Percentiles rank a stretch among this genome's conserved stretches.
These are phyloP conservation scores for Popillia japonica DNA, from an alignment of 1,140 invertebrate species.

Conservation along the genomic window DNA sequence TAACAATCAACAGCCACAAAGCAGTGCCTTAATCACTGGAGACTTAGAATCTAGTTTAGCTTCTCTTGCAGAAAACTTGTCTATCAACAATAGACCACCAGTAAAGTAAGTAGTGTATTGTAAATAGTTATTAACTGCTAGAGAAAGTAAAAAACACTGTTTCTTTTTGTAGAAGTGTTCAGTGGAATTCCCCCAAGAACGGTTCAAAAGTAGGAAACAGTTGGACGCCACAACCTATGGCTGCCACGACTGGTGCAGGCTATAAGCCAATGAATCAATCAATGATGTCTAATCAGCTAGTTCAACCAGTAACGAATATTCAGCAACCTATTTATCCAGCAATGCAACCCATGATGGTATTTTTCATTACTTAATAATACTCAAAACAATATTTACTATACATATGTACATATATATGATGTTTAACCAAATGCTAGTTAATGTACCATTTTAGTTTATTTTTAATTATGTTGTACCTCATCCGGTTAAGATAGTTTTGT, in stretches of 20 bases:
- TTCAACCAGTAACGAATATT: constrained; percentile 32
- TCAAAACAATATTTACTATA: no score
- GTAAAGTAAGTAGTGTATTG: constrained; percentile 74
- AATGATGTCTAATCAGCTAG: constrained; percentile 47
- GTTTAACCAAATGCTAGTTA: no score
- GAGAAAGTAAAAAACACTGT: neutral
- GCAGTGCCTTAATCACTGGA: constrained; percentile 80
- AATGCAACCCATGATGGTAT: constrained; percentile 55
- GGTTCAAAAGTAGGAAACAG: constrained; percentile 71
- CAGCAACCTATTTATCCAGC: constrained; percentile 43
- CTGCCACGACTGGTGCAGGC: constrained; percentile 80
- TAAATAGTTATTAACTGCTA: neutral
- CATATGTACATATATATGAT: no score
- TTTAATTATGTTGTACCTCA: no score
- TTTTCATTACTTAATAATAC: constrained; percentile 19
- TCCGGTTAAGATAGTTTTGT: no score
- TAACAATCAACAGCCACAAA: constrained; percentile 59
- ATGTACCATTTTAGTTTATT: no score
- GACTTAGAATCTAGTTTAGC: constrained; percentile 93
- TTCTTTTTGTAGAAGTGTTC: constrained; percentile 62
- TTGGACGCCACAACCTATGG: constrained; percentile 87
- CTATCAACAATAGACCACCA: constrained; percentile 82
- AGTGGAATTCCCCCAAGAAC: constrained; percentile 89
- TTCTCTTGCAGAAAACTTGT: constrained; percentile 88
- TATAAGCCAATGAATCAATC: constrained; percentile 82